These are phyloP conservation scores for Orchesellides sinensis DNA, from an alignment of 2,888 invertebrate species.

Conservation along the genomic window DNA sequence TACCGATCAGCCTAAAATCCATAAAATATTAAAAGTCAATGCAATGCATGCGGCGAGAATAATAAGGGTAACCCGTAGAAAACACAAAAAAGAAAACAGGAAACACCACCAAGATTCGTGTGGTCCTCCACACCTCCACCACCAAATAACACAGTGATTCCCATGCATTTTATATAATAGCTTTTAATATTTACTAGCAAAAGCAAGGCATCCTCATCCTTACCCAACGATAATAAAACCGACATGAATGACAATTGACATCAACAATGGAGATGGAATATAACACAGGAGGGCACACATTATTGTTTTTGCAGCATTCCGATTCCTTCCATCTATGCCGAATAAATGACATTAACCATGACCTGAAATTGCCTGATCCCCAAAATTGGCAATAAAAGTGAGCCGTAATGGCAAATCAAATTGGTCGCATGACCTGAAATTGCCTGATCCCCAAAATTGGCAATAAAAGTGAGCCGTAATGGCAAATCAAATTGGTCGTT, in stretches of 20 bases:
- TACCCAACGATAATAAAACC: neutral
- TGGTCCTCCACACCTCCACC: constrained; percentile 7
- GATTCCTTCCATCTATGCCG: too few species aligned
- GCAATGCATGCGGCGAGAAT: neutral
- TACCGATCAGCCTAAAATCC: too few species aligned
- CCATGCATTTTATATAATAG: neutral
- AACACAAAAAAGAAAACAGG: too few species aligned
- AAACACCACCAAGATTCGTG: too few species aligned
- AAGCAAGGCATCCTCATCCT: neutral
- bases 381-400: constrained; percentile 55
- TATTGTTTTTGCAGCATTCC: neutral
- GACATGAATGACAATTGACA: neutral
- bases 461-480: constrained; percentile 55
- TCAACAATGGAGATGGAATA: neutral
- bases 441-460: constrained; percentile 49
- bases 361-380: constrained; percentile 39
- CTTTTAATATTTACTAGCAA: too few species aligned
- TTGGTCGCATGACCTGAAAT: constrained; percentile 18
- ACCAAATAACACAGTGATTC: too few species aligned
- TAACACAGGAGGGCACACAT: neutral
- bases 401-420: constrained; percentile 34
- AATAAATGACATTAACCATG: too few species aligned
- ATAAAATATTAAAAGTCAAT: neutral
- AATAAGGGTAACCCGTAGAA: too few species aligned
- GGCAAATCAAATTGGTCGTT: constrained; percentile 60